phyloP scores from a whole-genome alignment of 2,113 vertebrate species.

The Ammodytes marinus region DNA sequence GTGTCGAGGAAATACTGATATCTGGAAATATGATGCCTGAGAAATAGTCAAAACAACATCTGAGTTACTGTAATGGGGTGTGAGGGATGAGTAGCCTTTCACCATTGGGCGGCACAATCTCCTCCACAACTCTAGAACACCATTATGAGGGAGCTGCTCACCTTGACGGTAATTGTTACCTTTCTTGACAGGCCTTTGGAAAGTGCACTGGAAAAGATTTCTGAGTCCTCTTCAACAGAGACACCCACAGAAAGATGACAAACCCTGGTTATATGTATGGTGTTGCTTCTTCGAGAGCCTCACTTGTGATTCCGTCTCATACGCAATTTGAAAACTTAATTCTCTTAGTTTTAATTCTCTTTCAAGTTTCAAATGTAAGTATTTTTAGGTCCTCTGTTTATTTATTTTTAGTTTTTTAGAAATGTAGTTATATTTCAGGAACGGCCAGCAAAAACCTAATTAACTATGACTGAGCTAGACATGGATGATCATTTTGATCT shows the following conservation, averaged over 20 bases:
- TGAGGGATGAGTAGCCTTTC: not conserved
- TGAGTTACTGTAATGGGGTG: not conserved
- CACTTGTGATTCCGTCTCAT: not conserved
- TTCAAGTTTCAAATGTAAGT: not conserved
- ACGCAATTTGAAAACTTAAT: not conserved
- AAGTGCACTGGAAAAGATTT: constrained; percentile 2
- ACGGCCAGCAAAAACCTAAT: not conserved
- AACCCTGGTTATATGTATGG: not conserved
- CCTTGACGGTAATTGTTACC: constrained; percentile 33
- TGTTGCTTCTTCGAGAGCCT: not conserved
- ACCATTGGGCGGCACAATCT: not conserved
- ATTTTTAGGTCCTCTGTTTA: not conserved
- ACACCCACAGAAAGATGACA: not conserved
- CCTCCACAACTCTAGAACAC: constrained; percentile 7
- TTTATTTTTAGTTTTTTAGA: not conserved
- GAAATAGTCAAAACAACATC: not conserved
- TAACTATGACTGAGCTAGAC: not conserved
- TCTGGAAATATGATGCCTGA: constrained; percentile 4
- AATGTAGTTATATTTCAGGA: not conserved
- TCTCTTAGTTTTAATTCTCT: too few relatives aligned
- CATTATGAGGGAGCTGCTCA: constrained; percentile 17
- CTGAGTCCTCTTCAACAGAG: not conserved
- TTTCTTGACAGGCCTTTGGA: constrained; percentile 22
- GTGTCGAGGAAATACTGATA: not conserved
- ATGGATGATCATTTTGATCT: not conserved